Conservation (phyloP, 2,113 vertebrate species). For the Muntiacus reevesi region DNA sequence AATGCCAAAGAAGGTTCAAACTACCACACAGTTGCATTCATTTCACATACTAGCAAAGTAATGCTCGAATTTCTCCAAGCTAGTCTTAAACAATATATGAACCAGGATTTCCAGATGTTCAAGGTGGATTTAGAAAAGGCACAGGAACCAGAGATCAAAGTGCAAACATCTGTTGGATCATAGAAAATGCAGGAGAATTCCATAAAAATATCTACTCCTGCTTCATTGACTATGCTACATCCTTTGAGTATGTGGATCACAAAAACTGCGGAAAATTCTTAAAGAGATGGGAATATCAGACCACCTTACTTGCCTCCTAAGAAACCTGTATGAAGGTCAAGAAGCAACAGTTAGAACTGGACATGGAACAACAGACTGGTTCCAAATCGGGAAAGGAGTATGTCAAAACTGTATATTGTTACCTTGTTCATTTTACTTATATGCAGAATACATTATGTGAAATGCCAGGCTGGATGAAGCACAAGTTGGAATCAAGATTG, state of each 20-base stretch:
- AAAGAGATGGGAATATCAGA: background rate
- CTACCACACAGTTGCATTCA: background rate
- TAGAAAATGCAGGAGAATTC: background rate
- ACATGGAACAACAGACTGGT: background rate
- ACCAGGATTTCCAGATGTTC: background rate
- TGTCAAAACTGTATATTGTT: background rate
- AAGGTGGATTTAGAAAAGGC: background rate
- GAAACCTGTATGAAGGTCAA: background rate
- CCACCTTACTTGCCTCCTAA: background rate
- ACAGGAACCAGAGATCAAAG: background rate
- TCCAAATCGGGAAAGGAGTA: background rate
- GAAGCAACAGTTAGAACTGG: background rate
- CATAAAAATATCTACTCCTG: background rate
- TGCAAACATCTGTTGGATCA: background rate
- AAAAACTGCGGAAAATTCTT: background rate
- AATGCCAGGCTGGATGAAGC: background rate
- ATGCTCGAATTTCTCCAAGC: background rate
- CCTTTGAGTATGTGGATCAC: background rate
- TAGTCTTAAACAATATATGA: background rate
- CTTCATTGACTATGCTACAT: background rate
- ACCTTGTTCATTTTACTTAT: background rate
- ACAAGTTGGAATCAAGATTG: background rate
- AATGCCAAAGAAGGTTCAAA: background rate
- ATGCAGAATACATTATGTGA: background rate
- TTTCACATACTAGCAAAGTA: background rate